Base-by-base conservation (phyloP, 2,888 invertebrate species). In the Psococerastis gibbosa region DNA sequence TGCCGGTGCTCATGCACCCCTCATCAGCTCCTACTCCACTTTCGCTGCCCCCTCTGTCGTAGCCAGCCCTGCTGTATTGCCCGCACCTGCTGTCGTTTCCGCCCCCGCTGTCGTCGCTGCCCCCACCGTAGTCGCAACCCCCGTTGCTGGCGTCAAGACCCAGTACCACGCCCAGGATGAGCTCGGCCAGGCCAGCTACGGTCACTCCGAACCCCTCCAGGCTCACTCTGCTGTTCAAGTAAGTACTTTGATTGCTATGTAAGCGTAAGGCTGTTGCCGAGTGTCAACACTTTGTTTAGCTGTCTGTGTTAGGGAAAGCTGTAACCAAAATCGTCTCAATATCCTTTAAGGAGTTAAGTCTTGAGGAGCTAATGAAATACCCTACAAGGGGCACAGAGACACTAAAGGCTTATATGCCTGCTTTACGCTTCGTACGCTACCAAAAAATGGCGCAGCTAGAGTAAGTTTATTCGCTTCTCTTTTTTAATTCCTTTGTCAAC, bases 111-210 rank as follows among this genome's bases (percentile, higher is more conserved):
- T 52, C 41, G 45, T 48, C 17, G 46, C 50, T 33, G 51, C 51
- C 38, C 46, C 49, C 32, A 44, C 51, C 35, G 49, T 51, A 42
- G 48, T 49, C 32, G 49, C 49, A 32, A 51, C 51, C 45, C 49
- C 51, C 41, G 49, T 54, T 6, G 51, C 50, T 35, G 54, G 55
- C 31, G 52, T 54, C 38, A 58, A 58, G 52, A 55, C 56, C 51
- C 59, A 60, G 52, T 63, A 60, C 54, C 63, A 63, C 53, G 55
- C 61, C 47, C 63, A 63, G 54, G 60, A 64, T 51, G 58, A 56
- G 43, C 53, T 59, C 43, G 64, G 63, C 34, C 59, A 61, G 52
- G 59, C 61, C 35, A 54, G 55, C 43, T 62, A 59, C 51, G 62
- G 62, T 44, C 60, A 62, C 49, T 49, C 57, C 38, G 60, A 61